Evolutionary conservation across 2,888 invertebrate species (phyloP), one percentile per base, ranked within the genome.

Genomic region (Nebria brevicollis): DNA sequence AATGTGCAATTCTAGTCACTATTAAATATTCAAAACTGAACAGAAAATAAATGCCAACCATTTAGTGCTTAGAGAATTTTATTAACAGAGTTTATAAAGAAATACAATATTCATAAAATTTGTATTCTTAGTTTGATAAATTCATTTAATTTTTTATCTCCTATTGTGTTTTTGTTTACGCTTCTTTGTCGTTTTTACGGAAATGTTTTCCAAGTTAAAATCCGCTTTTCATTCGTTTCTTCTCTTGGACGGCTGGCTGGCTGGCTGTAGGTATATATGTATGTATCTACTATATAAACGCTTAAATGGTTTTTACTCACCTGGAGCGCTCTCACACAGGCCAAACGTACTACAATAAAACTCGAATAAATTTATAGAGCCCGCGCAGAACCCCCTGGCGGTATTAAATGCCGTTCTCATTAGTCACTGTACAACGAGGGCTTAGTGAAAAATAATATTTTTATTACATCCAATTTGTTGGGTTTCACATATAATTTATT

Each of bases 241-340:
- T 54, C 7, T 54, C 13, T 34, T 54, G 11, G 54, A 8, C 13
- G 54, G 8, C 7, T 54, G 54, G 54, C 54, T 54, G 54, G 20
- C 20, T 20, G 20, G 20, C 54, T 54, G 54, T 7, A 54, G 54
- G 54, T 54, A 13, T 54, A 54, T 54, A 54, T 7, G 34, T 34
- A 34, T 34, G 34, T 34, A 34, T 34, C 54, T 54, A 11, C 54
- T 54, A 3, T 54, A 54, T 54, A 54, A 54, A 54, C 8, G 54
- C 54, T 54, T 54, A 54, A 54, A 54, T 13, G 54, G 54, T 54
- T 54, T 54, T 54, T 54, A 54, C 54, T 54, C 54, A 54, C 54
- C 54, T 54, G 66, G 42, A 76, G 76, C 76, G 66, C 68, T 76
- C 66, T 76, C 76, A 76, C 76, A 76, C 66, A 76, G 76, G 68